Percentiles rank a stretch among this genome's conserved stretches.
Conservation (phyloP, 2,113 vertebrate species). For the Theristicus caerulescens region DNA sequence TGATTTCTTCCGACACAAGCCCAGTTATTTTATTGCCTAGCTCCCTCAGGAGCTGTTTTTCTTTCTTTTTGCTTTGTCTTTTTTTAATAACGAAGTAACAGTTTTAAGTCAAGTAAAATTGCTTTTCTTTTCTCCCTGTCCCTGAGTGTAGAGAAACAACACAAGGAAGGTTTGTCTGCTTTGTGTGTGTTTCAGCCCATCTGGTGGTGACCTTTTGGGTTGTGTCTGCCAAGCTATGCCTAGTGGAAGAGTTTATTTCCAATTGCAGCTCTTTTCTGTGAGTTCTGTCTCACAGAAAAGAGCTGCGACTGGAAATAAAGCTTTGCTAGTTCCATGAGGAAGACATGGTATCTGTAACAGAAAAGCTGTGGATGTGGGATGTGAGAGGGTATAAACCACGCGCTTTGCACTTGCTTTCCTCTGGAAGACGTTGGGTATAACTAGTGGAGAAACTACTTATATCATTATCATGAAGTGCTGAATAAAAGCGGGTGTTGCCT, state of each 20-base stretch:
- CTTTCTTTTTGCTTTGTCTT: background rate
- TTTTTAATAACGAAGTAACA: background rate
- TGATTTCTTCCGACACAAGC: background rate
- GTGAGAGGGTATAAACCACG: constrained; percentile 19
- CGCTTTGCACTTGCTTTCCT: constrained; percentile 6
- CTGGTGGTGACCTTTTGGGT: background rate
- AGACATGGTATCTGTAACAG: background rate
- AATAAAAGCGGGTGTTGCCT: constrained; percentile 65
- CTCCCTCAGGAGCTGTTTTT: background rate
- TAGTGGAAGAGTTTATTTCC: background rate
- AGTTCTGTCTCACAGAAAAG: background rate
- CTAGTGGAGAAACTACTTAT: constrained; percentile 34
- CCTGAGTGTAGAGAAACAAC: background rate
- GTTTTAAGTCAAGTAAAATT: background rate
- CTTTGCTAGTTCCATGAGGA: background rate
- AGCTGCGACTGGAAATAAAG: too few relatives aligned
- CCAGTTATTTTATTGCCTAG: background rate
- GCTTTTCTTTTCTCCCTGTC: background rate
- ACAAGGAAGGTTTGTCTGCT: background rate
- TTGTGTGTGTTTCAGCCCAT: background rate
- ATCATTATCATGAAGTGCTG: constrained; percentile 44
- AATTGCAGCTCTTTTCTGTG: background rate
- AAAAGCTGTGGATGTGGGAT: background rate
- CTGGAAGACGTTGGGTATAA: constrained; percentile 22
- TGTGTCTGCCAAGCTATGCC: background rate